Conservation (phyloP, 30 jellyfish, hydroid and myxozoan genomes). For the Turritopsis rubra region DNA sequence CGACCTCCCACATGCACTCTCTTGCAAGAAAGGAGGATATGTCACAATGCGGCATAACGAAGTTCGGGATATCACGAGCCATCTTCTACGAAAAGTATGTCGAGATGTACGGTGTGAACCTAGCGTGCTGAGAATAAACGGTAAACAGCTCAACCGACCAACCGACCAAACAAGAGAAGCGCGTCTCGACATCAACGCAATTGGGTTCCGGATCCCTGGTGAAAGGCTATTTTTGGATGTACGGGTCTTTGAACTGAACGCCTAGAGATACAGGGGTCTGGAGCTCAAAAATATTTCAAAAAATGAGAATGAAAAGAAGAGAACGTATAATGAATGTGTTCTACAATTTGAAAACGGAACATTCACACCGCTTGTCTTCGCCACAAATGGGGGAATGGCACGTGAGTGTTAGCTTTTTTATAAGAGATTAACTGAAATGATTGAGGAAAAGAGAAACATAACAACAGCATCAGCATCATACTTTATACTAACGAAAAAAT, state of each 20-base stretch:
- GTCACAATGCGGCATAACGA: too few species aligned
- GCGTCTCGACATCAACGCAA: neutral
- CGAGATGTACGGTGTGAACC: neutral
- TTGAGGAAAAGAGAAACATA: neutral
- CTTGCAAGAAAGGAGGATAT: neutral
- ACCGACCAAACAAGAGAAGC: neutral
- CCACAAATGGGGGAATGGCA: neutral
- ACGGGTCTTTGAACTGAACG: neutral
- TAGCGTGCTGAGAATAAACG: neutral
- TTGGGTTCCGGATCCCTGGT: neutral
- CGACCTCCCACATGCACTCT: neutral
- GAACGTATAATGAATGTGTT: neutral
- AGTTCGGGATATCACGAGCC: too few species aligned
- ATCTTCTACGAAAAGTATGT: too few species aligned
- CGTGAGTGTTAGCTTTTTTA: neutral
- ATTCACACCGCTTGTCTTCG: neutral
- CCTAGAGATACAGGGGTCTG: neutral
- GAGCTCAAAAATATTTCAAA: neutral
- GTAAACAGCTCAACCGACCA: neutral
- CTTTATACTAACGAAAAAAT: too few species aligned
- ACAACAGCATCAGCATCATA: too few species aligned
- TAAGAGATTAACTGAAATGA: neutral
- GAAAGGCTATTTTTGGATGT: neutral
- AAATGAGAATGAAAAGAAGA: neutral
- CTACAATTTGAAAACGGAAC: neutral